Percentiles rank a stretch among this genome's conserved stretches.
phyloP scores from a whole-genome alignment of 2,888 invertebrate genomes.

The Arrhopalites spinosus region DNA sequence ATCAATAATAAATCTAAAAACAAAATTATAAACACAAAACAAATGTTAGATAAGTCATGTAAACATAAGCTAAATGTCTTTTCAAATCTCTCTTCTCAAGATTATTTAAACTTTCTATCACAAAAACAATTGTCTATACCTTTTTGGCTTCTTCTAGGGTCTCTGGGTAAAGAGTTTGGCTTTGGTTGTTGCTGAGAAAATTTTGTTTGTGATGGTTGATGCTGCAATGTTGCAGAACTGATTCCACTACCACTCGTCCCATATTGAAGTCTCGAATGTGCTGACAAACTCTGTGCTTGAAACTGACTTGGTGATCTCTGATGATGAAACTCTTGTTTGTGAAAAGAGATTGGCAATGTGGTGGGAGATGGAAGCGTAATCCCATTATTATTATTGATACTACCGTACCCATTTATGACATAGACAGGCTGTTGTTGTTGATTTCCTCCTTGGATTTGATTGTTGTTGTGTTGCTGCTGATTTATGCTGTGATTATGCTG shows the following conservation, averaged over 20 bases:
- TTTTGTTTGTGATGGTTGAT: slow-evolving; percentile 34
- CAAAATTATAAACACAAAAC: neutral
- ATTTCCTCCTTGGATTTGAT: slow-evolving; percentile 26
- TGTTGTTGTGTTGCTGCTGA: slow-evolving; percentile 29
- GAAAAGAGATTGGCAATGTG: slow-evolving; percentile 44
- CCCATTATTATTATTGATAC: slow-evolving; percentile 51
- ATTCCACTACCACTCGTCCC: neutral
- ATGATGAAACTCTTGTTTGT: too few relatives aligned
- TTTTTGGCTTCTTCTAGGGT: slow-evolving; percentile 48
- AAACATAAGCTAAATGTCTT: too few relatives aligned
- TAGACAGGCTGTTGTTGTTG: slow-evolving; percentile 29
- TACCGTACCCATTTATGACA: slow-evolving; percentile 38
- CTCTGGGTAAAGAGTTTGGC: slow-evolving; percentile 52
- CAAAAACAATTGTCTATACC: slow-evolving; percentile 42
- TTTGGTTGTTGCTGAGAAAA: slow-evolving; percentile 42
- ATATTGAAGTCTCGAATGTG: slow-evolving; percentile 36
- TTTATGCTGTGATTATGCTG: slow-evolving; percentile 28
- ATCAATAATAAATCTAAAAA: neutral
- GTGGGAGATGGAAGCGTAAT: slow-evolving; percentile 55
- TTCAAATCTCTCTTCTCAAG: too few relatives aligned
- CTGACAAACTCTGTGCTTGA: slow-evolving; percentile 44
- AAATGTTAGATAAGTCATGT: too few relatives aligned
- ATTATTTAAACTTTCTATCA: neutral
- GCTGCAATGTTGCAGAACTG: slow-evolving; percentile 12
- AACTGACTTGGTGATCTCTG: slow-evolving; percentile 52